Evolutionary conservation across 1,140 invertebrate species (phyloP), one percentile per base, ranked within the genome.

Genomic region (Drosophila subobscura): DNA sequence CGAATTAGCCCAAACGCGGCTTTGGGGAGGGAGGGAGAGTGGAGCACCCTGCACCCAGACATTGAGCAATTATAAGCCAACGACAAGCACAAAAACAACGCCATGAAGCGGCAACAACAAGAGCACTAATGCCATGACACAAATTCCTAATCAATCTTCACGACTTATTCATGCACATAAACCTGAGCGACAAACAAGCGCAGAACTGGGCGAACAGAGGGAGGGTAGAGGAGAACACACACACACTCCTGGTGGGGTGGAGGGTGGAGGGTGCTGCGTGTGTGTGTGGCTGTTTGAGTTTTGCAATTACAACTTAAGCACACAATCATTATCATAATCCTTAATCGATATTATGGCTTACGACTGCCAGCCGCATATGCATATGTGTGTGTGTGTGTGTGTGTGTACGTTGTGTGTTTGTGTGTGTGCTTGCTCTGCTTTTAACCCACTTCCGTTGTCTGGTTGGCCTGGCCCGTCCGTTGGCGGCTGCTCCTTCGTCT

Each of bases 281-380:
- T 41, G 47, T 53, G 59, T 55, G 54, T 70, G 49, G 56, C 56
- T 76, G 72, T 79, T 79, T 77, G 76, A 77, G 73, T 77, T 79
- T 76, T 77, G 76, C 79, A 83, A 81, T 85, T 85, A 81, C 76
- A 77, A 72, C 79, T 77, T 85, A 85, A 85, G 79, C 79, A 79
- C 76, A 83, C 79, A 85, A 81, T 81, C 81, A 85, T 85, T 85
- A 79, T 85, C 79, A 85, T 85, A 85, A 85, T 85, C 81, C 81
- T 81, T 83, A 85, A 85, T 85, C 81, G 81, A 85, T 85, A 81
- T 81, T 83, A 79, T 79, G 78, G 76, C 81, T 81, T 79, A 74
- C 70, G 70, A 78, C 60, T 71, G 59, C 64, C 66, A 64, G 54
- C 1, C 33, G 14, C 29, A 50, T 50, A 50, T 14, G 29, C 16